Base-by-base conservation (phyloP, 2,888 invertebrate genomes). In the Idaea dimidiata region DNA sequence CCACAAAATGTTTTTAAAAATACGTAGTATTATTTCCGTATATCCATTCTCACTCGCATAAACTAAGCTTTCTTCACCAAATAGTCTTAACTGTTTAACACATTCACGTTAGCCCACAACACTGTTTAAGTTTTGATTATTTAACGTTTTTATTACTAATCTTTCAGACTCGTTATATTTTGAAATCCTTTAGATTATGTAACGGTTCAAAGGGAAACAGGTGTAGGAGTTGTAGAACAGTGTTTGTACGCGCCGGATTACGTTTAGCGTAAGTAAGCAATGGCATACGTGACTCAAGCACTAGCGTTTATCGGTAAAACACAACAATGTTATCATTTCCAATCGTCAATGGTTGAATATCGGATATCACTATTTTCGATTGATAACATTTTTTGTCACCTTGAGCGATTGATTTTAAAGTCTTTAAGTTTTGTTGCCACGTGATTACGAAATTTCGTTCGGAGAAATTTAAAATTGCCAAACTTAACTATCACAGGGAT, bases 251-350 rank as follows among this genome's bases (percentile, higher is more conserved):
- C 43, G 43, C 43, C 43, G 43, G 43, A 43, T 43, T 43, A 43
- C 66, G 60, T 62, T 66, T 67, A 70, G 69, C 57, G 57, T 7
- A 62, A 62, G 79, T 78, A 75, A 72, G 81, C 79, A 85, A 83
- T 83, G 88, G 85, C 74, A 81, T 90, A 91, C 91, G 91, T 91
- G 91, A 90, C 89, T 89, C 83, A 86, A 88, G 81, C 72, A 81
- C 24, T 74, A 71, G 64, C 70, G 77, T 77, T 83, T 86, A 84
- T 85, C 87, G 86, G 82, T 85, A 87, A 84, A 81, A 86, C 82
- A 87, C 78, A 85, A 86, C 83, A 83, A 68, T 81, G 79, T 87
- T 91, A 91, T 91, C 90, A 80, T 69, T 63, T 67, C 74, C 78
- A 81, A 86, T 87, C 85, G 83, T 79, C 81, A 84, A 78, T 80